Evolutionary conservation across 2,113 vertebrate genomes (phyloP).

Genomic region (Hippolais icterina): DNA sequence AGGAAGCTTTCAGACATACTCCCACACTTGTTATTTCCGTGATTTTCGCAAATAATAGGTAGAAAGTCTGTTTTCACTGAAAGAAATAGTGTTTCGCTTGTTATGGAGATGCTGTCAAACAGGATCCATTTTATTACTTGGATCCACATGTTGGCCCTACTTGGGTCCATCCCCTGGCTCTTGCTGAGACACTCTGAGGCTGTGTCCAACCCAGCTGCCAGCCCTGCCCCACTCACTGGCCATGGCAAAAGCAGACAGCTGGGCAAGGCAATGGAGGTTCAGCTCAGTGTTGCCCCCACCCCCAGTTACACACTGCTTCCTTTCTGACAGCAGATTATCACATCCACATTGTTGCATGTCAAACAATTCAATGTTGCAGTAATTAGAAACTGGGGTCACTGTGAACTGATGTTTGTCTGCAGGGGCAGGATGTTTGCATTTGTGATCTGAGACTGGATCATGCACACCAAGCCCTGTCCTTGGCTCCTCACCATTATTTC

Average conservation of each 20-base stretch:
- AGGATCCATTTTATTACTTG: background rate
- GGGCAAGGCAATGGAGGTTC: background rate
- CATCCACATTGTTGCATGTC: background rate
- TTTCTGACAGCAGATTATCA: background rate
- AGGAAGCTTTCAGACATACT: background rate
- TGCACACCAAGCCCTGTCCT: background rate
- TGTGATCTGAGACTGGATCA: background rate
- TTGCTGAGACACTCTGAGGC: background rate
- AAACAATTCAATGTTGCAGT: background rate
- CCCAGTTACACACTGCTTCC: background rate
- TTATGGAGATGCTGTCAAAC: background rate
- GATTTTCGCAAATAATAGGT: background rate
- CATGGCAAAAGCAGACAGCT: background rate
- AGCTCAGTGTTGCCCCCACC: background rate
- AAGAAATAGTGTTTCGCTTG: background rate
- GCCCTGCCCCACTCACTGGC: background rate
- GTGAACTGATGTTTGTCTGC: background rate
- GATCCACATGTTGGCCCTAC: background rate
- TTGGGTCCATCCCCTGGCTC: background rate
- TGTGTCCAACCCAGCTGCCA: background rate
- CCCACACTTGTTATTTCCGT: background rate
- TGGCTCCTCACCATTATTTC: background rate
- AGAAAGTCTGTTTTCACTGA: background rate
- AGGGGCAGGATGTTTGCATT: background rate
- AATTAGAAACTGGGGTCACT: background rate